Evolutionary conservation across 2,797 vertebrate genomes (phyloP).

Genomic region (Micrastur ruficollis): DNA sequence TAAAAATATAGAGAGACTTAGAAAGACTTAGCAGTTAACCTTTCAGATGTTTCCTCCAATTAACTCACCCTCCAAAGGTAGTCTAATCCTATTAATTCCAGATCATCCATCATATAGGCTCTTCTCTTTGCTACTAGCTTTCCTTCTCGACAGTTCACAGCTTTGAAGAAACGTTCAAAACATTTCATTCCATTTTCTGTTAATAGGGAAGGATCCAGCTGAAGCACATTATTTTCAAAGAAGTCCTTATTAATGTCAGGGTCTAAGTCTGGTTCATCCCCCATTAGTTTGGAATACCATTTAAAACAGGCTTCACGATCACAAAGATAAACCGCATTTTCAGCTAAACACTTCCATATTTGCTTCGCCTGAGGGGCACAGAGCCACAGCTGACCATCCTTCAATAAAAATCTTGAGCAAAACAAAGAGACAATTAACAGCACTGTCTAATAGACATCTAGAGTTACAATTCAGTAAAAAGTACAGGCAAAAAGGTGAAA

Average conservation of each 20-base stretch:
- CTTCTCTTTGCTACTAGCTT: constrained; percentile 97
- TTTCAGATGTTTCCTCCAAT: constrained; percentile 7
- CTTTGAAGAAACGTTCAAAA: constrained; percentile 99
- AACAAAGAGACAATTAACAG: constrained; percentile 70
- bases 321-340: constrained; percentile 98
- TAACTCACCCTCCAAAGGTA: constrained; percentile 97
- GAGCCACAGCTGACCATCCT: constrained; percentile 98
- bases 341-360: constrained; percentile 99
- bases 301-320: constrained; percentile 99
- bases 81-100: constrained; percentile 98
- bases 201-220: constrained; percentile 96
- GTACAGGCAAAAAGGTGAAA: neutral
- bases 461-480: constrained; percentile 28
- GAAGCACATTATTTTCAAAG: constrained; percentile 99
- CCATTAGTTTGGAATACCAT: constrained; percentile 99
- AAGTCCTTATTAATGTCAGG: constrained; percentile 99
- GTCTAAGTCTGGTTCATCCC: constrained; percentile 97
- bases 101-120: constrained; percentile 99
- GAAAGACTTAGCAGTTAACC: neutral
- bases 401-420: constrained; percentile 89
- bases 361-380: constrained; percentile 99
- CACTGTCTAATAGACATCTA: neutral
- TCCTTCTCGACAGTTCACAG: constrained; percentile 98
- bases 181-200: constrained; percentile 99
- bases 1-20: neutral